phyloP scores from a whole-genome alignment of 2,888 invertebrate species.

The Hirtodrosophila confusa region DNA sequence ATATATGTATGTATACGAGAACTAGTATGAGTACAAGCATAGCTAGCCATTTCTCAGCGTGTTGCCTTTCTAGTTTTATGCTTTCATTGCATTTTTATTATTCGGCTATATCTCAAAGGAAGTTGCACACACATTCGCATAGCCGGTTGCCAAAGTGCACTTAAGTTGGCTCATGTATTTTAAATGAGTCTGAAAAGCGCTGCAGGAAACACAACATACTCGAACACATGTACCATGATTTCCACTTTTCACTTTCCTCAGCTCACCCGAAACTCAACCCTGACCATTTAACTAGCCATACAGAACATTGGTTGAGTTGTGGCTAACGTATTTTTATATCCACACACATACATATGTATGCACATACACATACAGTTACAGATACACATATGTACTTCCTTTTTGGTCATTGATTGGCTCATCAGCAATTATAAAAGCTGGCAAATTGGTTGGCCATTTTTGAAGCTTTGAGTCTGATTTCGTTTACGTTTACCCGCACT shows the following conservation, averaged over 20 bases:
- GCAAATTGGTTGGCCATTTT: constrained; percentile 56
- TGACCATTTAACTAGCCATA: constrained; percentile 52
- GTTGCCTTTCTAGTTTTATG: constrained; percentile 72
- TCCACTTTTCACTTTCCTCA: constrained; percentile 11
- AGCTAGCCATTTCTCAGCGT: constrained; percentile 35
- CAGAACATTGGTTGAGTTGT: constrained; percentile 40
- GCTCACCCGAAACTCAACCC: constrained; percentile 15
- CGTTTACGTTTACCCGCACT: constrained; percentile 3
- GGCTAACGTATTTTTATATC: constrained; percentile 25
- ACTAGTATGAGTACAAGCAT: background rate
- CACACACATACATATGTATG: constrained; percentile 1
- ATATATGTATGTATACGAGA: constrained; percentile 6
- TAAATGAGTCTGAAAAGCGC: constrained; percentile 80
- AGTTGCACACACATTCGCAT: constrained; percentile 56
- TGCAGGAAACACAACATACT: constrained; percentile 69
- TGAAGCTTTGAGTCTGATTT: constrained; percentile 8
- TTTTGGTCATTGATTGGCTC: constrained; percentile 70
- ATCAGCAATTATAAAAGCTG: constrained; percentile 72
- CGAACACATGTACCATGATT: constrained; percentile 43
- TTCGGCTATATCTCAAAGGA: constrained; percentile 72
- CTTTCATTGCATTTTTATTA: constrained; percentile 79
- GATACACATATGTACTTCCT: constrained; percentile 1
- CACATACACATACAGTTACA: background rate
- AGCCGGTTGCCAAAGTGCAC: constrained; percentile 78
- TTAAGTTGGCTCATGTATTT: constrained; percentile 82